Evolutionary conservation across 2,113 vertebrate species (phyloP), one percentile per base, ranked within the genome.

Genomic region (Origma solitaria): DNA sequence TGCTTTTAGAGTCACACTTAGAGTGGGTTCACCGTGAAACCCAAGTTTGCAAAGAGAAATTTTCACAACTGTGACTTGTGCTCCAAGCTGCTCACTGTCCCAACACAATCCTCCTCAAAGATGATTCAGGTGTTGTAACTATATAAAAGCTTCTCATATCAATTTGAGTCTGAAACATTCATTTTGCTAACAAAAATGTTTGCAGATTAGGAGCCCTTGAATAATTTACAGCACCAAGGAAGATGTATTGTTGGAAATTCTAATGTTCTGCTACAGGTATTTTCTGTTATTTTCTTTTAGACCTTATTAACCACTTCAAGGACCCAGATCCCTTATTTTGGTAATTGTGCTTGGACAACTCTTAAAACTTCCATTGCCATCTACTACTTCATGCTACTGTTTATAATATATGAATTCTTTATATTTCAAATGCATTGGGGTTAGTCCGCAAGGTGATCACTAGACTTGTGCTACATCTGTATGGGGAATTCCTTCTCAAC

Each of bases 391-490:
- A 2, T 12, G n/a, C 22, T 62, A 28, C 37, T 49, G 12, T 42
- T 62, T 11, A 5, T 22, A 15, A 42, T 0, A 2, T 14, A 27
- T 15, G 4, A 51, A 53, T 14, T 49, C 28, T n/a, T 82, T 22
- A 0, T 10, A 38, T 51, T 75, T 51, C 17, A 20, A 47, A 44
- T 1, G 1, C 24, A 12, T 28, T 79, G 1, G 49, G n/a, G 28
- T 49, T 15, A n/a, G 4, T 54, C n/a, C 4, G 5, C 1, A 45
- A 9, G 3, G 0, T 25, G 10, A 56, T 56, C 51, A 14, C 16
- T 13, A n/a, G 16, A 40, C 13, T 56, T 37, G 11, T 23, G 60
- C 22, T 14, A 0, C 1, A 6, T 19, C 68, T 44, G 25, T 84
- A 33, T 6, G n/a, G 30, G 8, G 6, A 68, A 56, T 28, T 58